Evolutionary conservation across 2,113 vertebrate genomes (phyloP), one percentile per base, ranked within the genome.

Genomic region (Dascyllus trimaculatus): DNA sequence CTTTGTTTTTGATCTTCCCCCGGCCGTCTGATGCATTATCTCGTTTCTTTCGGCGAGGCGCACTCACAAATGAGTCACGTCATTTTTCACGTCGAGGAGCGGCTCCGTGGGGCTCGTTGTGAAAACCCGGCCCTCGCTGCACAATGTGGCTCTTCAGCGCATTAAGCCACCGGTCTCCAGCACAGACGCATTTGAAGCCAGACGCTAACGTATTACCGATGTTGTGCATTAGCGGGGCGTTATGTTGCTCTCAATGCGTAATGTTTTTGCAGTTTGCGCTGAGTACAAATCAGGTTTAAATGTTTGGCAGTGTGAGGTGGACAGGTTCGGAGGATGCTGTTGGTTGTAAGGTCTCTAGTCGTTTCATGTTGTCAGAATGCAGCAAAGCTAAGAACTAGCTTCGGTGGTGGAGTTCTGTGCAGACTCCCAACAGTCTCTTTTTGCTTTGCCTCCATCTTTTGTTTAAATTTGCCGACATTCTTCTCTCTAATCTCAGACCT

Each of bases 21-120:
- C 32, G 10, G 57, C 85, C 46, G 76, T 78, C 76, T 85, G 75
- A 56, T 93, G 88, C 91, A 92, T 94, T 93, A 91, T 85, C 73
- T 79, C 81, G 6, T 21, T 73, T 86, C 84, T 88, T 83, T 87
- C 80, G 80, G 81, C 66, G 60, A 35, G 80, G 88, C 65, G 70
- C 77, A 57, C 73, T 87, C 78, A 75, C 57, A 66, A 62, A 89
- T 88, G 83, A 88, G 60, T 80, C 80, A 64, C 76, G 59, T 82
- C 70, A 80, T 87, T 81, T 89, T 84, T 85, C 68, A 72, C 53
- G 62, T 53, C 13, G 66, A 72, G 75, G 58, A 81, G 78, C 75
- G 26, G 73, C 75, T 77, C 78, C 71, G 1, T 62, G 58, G 78
- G 71, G 21, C 52, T 64, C 48, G 54, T 68, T 77, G 83, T 81